Evolutionary conservation across 1,140 invertebrate genomes (phyloP).

Genomic region (Ips typographus): DNA sequence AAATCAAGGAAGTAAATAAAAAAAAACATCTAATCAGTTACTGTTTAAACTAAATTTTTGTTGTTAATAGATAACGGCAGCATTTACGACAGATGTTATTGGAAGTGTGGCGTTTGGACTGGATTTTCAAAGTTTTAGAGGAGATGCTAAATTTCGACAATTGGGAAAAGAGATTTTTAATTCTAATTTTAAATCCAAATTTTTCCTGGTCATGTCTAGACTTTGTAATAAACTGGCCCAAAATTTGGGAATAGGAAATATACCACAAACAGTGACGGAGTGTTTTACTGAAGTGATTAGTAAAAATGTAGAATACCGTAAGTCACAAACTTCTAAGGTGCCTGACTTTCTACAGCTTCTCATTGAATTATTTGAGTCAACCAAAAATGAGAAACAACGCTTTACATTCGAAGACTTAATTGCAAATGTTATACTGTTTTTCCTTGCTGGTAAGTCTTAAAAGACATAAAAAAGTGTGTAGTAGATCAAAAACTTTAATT

Average conservation of each 20-base stretch:
- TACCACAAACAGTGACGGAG: constrained; percentile 41
- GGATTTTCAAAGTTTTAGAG: constrained; percentile 59
- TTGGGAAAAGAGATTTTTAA: constrained; percentile 17
- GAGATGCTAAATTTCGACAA: constrained; percentile 56
- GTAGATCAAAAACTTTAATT: not conserved
- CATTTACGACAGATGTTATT: constrained; percentile 66
- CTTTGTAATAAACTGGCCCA: constrained; percentile 10
- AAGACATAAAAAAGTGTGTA: not conserved
- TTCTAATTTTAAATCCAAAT: not conserved
- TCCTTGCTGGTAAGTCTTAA: constrained; percentile 25
- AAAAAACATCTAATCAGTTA: not conserved
- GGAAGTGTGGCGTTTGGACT: constrained; percentile 65
- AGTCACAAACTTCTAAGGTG: constrained; percentile 50
- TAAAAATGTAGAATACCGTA: constrained; percentile 54
- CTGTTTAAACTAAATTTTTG: not conserved
- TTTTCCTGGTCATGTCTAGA: constrained; percentile 2
- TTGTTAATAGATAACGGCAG: constrained; percentile 52
- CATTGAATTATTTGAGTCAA: constrained; percentile 48
- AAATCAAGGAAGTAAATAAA: constrained; percentile 51
- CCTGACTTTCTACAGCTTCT: constrained; percentile 60
- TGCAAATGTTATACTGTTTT: constrained; percentile 25
- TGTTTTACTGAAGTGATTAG: constrained; percentile 55
- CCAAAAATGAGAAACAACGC: constrained; percentile 3
- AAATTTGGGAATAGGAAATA: not conserved
- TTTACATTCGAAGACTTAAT: constrained; percentile 33